A percentile compares a stretch with the other conserved stretches of the same genome.
These are phyloP conservation scores for Philaethria dido DNA, from an alignment of 2,888 invertebrate species.

Conservation along the genomic window DNA sequence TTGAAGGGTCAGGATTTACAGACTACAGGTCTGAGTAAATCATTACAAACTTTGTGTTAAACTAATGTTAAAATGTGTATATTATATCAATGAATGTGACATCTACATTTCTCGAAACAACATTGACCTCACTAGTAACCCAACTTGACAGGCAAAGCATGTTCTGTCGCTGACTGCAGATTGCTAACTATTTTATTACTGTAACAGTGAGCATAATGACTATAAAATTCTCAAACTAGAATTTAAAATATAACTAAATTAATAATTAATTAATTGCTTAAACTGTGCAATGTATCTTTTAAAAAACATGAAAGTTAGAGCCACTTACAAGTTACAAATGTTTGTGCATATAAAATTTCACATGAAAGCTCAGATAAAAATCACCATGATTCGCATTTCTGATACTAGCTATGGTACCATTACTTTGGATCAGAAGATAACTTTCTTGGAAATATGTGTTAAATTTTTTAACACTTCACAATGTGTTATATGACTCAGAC, in stretches of 20 bases:
- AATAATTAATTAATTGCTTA: neutral
- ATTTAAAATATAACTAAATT: constrained; percentile 28
- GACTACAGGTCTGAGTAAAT: constrained; percentile 1
- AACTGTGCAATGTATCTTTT: neutral
- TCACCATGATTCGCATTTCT: neutral
- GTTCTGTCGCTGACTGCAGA: constrained; percentile 36
- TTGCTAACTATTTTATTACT: constrained; percentile 41
- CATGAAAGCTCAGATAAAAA: neutral
- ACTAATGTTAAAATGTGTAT: constrained; percentile 28
- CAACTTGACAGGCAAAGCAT: constrained; percentile 34
- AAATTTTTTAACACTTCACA: no score
- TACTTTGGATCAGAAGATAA: neutral
- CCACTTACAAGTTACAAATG: constrained; percentile 2
- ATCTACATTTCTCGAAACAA: constrained; percentile 36
- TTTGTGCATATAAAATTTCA: neutral
- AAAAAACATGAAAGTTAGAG: neutral
- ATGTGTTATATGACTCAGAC: no score
- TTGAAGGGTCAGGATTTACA: no score
- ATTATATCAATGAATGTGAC: constrained; percentile 34
- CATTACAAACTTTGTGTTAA: neutral
- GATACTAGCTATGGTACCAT: neutral
- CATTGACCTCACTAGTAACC: constrained; percentile 34
- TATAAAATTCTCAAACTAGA: constrained; percentile 37
- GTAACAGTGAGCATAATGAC: constrained; percentile 39
- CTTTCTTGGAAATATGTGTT: neutral